A percentile compares a stretch with the other conserved stretches of the same genome.
phyloP scores from a whole-genome alignment of 2,797 vertebrate genomes.

The Champsocephalus gunnari region DNA sequence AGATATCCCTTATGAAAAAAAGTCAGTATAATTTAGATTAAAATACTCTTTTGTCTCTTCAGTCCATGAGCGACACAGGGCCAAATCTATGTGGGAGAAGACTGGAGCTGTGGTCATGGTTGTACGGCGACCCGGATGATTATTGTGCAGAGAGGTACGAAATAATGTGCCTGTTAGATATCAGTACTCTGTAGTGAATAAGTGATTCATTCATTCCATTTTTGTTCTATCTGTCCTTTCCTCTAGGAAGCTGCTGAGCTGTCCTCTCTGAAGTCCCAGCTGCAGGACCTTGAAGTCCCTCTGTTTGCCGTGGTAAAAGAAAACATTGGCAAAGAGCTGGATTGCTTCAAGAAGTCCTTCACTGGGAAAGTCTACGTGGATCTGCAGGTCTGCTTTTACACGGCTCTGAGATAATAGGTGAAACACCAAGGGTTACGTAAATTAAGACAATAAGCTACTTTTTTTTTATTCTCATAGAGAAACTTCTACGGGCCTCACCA shows the following conservation, averaged over 20 bases:
- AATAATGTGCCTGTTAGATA: neutral
- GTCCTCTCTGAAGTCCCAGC: slow-evolving; percentile 91
- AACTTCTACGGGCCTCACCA: slow-evolving; percentile 89
- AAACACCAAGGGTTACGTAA: neutral
- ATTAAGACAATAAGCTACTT: slow-evolving; percentile 43
- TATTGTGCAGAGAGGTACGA: slow-evolving; percentile 95
- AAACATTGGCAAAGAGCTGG: slow-evolving; percentile 89
- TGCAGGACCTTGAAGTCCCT: slow-evolving; percentile 90
- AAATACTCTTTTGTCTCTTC: slow-evolving; percentile 6
- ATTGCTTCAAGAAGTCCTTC: slow-evolving; percentile 92
- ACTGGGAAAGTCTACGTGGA: slow-evolving; percentile 93
- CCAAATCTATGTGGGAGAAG: slow-evolving; percentile 88
- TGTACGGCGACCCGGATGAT: slow-evolving; percentile 93
- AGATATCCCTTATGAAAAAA: neutral
- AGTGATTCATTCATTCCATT: neutral
- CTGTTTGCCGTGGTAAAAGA: slow-evolving; percentile 96
- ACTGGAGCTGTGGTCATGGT: slow-evolving; percentile 92
- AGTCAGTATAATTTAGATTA: neutral
- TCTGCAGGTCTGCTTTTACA: slow-evolving; percentile 84
- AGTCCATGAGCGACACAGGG: slow-evolving; percentile 82
- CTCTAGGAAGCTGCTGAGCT: slow-evolving; percentile 83
- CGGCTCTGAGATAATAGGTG: neutral
- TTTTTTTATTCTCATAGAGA: slow-evolving; percentile 77
- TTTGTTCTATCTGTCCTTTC: slow-evolving; percentile 13
- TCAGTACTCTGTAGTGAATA: neutral